phyloP scores from a whole-genome alignment of 2,113 vertebrate species.

The Thamnaconus septentrionalis region DNA sequence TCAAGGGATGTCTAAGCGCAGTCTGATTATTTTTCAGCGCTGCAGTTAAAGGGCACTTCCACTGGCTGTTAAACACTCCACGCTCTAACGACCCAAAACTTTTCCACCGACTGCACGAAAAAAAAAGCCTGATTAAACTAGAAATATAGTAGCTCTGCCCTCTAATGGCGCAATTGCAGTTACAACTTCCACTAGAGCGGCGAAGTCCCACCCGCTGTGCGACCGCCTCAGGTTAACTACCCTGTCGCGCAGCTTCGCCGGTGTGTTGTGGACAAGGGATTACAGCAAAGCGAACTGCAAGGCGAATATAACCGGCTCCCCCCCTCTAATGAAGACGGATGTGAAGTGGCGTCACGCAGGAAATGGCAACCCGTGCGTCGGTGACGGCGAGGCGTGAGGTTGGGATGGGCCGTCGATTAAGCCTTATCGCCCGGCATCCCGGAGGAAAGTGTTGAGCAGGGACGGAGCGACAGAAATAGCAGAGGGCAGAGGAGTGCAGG shows the following conservation, averaged over 20 bases:
- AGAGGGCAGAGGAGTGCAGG: neutral
- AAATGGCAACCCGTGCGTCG: conserved; percentile 38
- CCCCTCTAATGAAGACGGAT: conserved; percentile 63
- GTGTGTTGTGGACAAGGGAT: conserved; percentile 59
- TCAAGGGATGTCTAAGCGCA: too few species aligned
- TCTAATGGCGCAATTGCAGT: conserved; percentile 11
- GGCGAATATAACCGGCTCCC: conserved; percentile 61
- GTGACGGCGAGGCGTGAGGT: conserved; percentile 17
- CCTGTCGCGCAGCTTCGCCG: conserved; percentile 59
- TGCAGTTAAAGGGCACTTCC: too few species aligned
- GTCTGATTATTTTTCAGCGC: too few species aligned
- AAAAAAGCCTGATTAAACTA: conserved; percentile 3
- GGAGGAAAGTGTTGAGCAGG: conserved; percentile 24
- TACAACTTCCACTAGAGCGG: conserved; percentile 18
- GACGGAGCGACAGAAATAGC: conserved; percentile 16
- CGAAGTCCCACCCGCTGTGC: conserved; percentile 14
- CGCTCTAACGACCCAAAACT: neutral
- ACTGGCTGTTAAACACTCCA: too few species aligned
- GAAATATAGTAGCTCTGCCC: neutral
- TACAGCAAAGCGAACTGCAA: conserved; percentile 47
- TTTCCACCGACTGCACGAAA: conserved; percentile 15
- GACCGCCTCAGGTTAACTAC: conserved; percentile 63
- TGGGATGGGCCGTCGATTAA: conserved; percentile 24
- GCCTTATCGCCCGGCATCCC: conserved; percentile 33
- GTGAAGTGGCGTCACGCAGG: conserved; percentile 46